phyloP scores from a whole-genome alignment of 2,888 invertebrate genomes.

The Cartodere bifasciata region DNA sequence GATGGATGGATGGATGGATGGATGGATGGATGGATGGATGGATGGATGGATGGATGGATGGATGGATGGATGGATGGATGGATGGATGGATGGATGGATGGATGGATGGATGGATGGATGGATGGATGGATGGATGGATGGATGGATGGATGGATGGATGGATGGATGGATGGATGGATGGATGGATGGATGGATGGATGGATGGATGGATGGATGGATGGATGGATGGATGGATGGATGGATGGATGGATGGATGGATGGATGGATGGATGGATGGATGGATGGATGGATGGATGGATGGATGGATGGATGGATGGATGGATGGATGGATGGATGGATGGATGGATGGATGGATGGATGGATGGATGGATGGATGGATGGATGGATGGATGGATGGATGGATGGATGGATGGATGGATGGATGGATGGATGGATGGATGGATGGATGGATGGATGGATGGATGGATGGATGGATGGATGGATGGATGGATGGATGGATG shows the following conservation, averaged over 20 bases:
- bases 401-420: conserved; percentile 8
- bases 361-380: conserved; percentile 8
- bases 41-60: too few relatives aligned
- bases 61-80: too few relatives aligned
- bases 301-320: conserved; percentile 8
- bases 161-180: conserved; percentile 8
- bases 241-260: conserved; percentile 8
- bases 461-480: conserved; percentile 8
- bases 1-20: too few relatives aligned
- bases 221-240: conserved; percentile 8
- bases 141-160: conserved; percentile 8
- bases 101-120: conserved; percentile 8
- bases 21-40: too few relatives aligned
- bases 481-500: conserved; percentile 8
- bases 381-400: conserved; percentile 8
- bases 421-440: conserved; percentile 8
- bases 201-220: conserved; percentile 8
- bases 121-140: conserved; percentile 8
- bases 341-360: conserved; percentile 8
- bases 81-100: too few relatives aligned
- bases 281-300: conserved; percentile 8
- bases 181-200: conserved; percentile 8
- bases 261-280: conserved; percentile 8
- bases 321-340: conserved; percentile 8
- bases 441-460: conserved; percentile 8